Base-by-base conservation (phyloP, 37 sponge, comb jelly and placozoan species). In the Beroe forskalii region DNA sequence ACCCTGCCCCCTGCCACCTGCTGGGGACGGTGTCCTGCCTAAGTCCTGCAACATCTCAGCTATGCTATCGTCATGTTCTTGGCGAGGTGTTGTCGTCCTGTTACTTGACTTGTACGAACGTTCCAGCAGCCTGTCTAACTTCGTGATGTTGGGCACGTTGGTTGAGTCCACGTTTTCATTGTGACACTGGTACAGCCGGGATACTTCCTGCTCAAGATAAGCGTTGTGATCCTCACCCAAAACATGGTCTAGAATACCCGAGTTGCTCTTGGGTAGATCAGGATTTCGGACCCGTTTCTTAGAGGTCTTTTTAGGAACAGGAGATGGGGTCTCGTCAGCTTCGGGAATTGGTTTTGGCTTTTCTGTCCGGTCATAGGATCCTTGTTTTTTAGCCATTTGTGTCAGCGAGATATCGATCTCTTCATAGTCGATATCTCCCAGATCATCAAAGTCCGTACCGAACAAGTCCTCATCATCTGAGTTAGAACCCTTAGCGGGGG, bases 121-220 rank as follows among this genome's bases (percentile, higher is more conserved):
- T 17, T 69, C 72, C 38, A 69, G 72, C 9, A 69, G 39, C 38
- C 38, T 69, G 72, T 69, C 72, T 17, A 69, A 69, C 39, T 69
- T 69, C 20, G 72, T 32, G 19, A 31, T 32, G 17, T 32, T 69
- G 38, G 72, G 2, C 19, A 32, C 32, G 38, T 69, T 69, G 38
- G 32, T 32, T 14, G 72, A 33, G 32, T 69, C 32, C 12, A 32
- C 32, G 17, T 69, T 69, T 36, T 69, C 72, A 33, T 69, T 32
- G 28, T 17, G 72, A 17, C 12, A 69, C 32, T 27, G 9, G 72
- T 69, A 69, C 72, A 69, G 39, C 6, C 72, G 72, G 32, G 72
- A 69, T 33, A 69, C 72, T 33, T 69, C 72, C 38, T 69, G 72
- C 19, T 69, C 72, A 2, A 69, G 27, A 32, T 69, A 69, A 4